phyloP scores from a whole-genome alignment of 1,140 invertebrate genomes.

The Notospermus geniculatus region DNA sequence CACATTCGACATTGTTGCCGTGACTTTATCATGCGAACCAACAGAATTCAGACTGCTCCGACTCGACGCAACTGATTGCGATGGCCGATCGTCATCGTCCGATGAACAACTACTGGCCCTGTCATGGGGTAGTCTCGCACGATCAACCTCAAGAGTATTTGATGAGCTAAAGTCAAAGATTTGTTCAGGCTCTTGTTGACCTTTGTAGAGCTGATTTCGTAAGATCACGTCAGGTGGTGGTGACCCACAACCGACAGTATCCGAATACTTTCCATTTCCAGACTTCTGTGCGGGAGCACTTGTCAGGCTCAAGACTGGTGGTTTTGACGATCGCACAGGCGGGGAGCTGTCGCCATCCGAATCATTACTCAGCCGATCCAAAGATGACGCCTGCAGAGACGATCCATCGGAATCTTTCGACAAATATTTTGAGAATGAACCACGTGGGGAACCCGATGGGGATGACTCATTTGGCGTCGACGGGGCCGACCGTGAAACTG shows the following conservation, averaged over 20 bases:
- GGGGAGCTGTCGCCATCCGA: neutral
- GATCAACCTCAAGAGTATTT: neutral
- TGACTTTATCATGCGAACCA: too few species aligned
- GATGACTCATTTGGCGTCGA: neutral
- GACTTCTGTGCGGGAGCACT: neutral
- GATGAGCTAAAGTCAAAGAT: too few species aligned
- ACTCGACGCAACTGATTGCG: too few species aligned
- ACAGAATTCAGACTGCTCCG: too few species aligned
- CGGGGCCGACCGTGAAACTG: neutral
- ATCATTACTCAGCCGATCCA: neutral
- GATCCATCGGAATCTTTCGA: neutral
- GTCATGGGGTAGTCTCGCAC: neutral
- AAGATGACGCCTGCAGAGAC: neutral
- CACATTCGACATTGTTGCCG: too few species aligned
- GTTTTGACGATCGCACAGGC: neutral
- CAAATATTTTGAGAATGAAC: neutral
- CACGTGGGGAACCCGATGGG: neutral
- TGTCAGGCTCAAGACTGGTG: neutral
- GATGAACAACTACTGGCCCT: neutral
- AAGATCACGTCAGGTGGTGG: conserved; percentile 4
- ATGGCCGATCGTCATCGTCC: neutral
- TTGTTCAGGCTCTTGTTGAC: too few species aligned
- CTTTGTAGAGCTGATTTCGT: neutral
- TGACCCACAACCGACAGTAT: neutral
- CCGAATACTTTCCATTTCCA: conserved; percentile 1